Percentiles rank a stretch among this genome's conserved stretches.
Conservation (phyloP, 2,888 invertebrate species). For the Serripes groenlandicus region DNA sequence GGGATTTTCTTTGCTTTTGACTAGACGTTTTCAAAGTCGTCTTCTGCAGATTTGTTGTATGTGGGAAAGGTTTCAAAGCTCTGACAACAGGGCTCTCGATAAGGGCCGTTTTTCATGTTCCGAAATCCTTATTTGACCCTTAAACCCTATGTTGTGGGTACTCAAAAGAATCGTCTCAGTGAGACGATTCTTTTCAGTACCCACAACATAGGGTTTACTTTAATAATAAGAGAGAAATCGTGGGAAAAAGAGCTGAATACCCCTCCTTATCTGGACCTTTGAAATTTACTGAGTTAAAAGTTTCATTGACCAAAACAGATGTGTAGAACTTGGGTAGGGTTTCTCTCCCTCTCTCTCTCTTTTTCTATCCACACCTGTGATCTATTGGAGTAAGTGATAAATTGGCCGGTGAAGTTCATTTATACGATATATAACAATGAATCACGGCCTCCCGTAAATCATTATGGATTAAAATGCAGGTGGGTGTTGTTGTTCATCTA, state of each 20-base stretch:
- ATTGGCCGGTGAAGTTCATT: conserved; percentile 19
- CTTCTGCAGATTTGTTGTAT: background rate
- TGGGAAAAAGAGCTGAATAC: background rate
- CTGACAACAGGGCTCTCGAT: no score
- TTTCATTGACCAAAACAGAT: background rate
- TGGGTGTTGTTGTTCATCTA: conserved; percentile 7
- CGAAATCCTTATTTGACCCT: no score
- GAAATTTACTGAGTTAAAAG: no score
- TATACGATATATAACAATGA: conserved; percentile 18
- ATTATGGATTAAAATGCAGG: conserved; percentile 9
- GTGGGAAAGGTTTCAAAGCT: background rate
- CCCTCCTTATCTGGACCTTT: background rate
- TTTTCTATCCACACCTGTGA: conserved; percentile 13
- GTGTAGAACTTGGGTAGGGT: background rate
- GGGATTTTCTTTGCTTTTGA: no score
- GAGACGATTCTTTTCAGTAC: background rate
- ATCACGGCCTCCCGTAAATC: background rate
- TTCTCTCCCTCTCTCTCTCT: background rate
- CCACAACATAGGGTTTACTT: no score
- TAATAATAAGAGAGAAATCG: background rate
- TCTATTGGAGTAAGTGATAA: conserved; percentile 12
- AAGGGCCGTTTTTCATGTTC: no score
- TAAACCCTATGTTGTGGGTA: no score
- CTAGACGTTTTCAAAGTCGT: no score
- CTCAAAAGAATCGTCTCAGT: no score